A percentile compares a stretch with the other conserved stretches of the same genome.
Conservation (phyloP, 1,140 invertebrate genomes). For the Episyrphus balteatus region DNA sequence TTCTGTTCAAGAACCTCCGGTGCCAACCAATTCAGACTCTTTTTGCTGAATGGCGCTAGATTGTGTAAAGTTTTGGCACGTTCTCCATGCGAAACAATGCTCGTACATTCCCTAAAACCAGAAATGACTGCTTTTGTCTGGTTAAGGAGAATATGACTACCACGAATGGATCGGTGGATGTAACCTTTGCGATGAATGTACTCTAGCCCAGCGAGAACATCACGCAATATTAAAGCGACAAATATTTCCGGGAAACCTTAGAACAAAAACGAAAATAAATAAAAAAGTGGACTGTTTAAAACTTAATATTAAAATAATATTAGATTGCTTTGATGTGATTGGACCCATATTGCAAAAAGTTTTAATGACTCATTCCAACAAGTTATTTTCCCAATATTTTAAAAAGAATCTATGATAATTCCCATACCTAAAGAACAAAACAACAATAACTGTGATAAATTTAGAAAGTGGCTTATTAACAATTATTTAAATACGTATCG, state of each 20-base stretch:
- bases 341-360: too few species aligned
- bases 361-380: too few species aligned
- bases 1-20: conserved; percentile 89
- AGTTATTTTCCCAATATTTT: too few species aligned
- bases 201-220: conserved; percentile 63
- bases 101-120: conserved; percentile 66
- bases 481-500: too few species aligned
- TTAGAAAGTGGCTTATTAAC: too few species aligned
- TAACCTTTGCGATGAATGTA: conserved; percentile 77
- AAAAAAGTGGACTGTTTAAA: too few species aligned
- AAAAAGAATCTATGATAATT: too few species aligned
- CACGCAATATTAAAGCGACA: conserved; percentile 65
- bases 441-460: too few species aligned
- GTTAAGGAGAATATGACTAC: conserved; percentile 63
- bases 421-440: too few species aligned
- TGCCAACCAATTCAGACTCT: conserved; percentile 76
- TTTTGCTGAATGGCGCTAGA: conserved; percentile 55
- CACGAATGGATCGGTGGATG: conserved; percentile 78
- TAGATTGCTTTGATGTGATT: too few species aligned
- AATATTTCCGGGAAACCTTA: conserved; percentile 64
- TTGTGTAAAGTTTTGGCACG: conserved; percentile 57
- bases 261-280: conserved; percentile 6
- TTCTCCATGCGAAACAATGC: conserved; percentile 56
- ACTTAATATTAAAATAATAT: too few species aligned
- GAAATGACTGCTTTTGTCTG: conserved; percentile 42